Conservation (phyloP, 2,888 invertebrate species). For the Spialia ferax region DNA sequence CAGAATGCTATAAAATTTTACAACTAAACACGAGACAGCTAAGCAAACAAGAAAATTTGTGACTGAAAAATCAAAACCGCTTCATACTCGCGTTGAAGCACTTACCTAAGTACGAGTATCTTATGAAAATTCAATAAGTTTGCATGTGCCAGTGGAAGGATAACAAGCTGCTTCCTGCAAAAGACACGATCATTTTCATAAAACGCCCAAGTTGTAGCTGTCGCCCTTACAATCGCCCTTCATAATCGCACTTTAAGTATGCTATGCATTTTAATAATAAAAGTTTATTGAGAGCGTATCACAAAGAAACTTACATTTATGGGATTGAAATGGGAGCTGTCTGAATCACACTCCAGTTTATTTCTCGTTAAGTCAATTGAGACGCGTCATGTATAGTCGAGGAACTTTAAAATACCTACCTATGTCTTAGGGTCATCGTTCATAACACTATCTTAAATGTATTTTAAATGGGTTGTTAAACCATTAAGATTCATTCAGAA, state of each 20-base stretch:
- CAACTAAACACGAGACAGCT: no score
- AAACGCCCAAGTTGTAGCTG: slow-evolving; percentile 8
- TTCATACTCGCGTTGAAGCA: neutral
- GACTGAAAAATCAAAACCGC: no score
- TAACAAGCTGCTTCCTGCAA: slow-evolving; percentile 36
- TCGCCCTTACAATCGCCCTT: slow-evolving; percentile 14
- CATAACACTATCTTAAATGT: no score
- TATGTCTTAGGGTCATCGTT: no score
- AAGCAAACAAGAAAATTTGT: no score
- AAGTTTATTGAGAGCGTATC: slow-evolving; percentile 45
- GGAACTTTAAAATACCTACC: no score
- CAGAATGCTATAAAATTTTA: no score
- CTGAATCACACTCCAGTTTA: slow-evolving; percentile 50
- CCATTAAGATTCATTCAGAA: neutral
- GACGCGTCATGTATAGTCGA: slow-evolving; percentile 28
- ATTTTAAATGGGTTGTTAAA: slow-evolving; percentile 28
- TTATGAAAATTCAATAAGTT: slow-evolving; percentile 17
- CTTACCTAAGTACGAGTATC: neutral
- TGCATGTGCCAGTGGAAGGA: slow-evolving; percentile 22
- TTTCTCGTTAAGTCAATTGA: slow-evolving; percentile 53
- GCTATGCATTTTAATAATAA: slow-evolving; percentile 41
- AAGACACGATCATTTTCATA: slow-evolving; percentile 30
- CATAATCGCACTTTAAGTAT: slow-evolving; percentile 20
- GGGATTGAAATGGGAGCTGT: slow-evolving; percentile 47
- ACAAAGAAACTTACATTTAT: slow-evolving; percentile 46